Base-by-base conservation (phyloP, 2,113 vertebrate species). In the Toxotes jaculatrix region DNA sequence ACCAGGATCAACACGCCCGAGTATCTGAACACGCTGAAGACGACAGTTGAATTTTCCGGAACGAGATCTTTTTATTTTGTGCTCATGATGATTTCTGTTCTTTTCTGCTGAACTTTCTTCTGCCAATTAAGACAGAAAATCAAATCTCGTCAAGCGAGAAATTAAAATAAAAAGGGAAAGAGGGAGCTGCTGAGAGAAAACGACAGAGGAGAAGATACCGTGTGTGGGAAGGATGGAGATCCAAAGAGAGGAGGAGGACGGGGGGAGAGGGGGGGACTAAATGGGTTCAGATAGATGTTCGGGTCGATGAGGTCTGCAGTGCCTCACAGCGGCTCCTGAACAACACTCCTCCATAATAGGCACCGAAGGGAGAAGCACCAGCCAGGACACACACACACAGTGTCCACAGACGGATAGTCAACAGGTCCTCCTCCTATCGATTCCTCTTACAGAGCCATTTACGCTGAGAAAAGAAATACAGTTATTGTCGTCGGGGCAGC, bases 381-480 rank as follows among this genome's bases (percentile, higher is more conserved):
- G 49, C 51, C 47, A n/a, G 11, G 47, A 66, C 36, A 43, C 74
- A 64, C 69, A 57, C 53, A 59, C 65, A 71, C 32, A 55, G n/a
- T 42, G 43, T 12, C 43, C 27, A 63, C 11, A 77, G 63, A 83
- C 38, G 11, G 79, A 82, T 79, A 27, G 80, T 61, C 55, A 78
- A 64, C 76, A 42, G 72, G 43, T 57, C 72, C 66, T 87, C 64
- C 65, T 77, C 32, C 0, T 77, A 84, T 87, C 2, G 81, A 87
- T 87, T 87, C 55, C 59, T 87, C 63, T 73, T 64, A 40, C 68
- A 80, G 70, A 79, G 74, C 77, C 84, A 77, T 87, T 84, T 77
- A 84, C 27, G 13, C 42, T 43, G 13, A 68, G 31, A 84, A 60
- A 78, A 81, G 73, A 84, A 66, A 74, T 84, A 74, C 81, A 87